phyloP scores from a whole-genome alignment of 1,140 invertebrate species.

The Epicauta chinensis region DNA sequence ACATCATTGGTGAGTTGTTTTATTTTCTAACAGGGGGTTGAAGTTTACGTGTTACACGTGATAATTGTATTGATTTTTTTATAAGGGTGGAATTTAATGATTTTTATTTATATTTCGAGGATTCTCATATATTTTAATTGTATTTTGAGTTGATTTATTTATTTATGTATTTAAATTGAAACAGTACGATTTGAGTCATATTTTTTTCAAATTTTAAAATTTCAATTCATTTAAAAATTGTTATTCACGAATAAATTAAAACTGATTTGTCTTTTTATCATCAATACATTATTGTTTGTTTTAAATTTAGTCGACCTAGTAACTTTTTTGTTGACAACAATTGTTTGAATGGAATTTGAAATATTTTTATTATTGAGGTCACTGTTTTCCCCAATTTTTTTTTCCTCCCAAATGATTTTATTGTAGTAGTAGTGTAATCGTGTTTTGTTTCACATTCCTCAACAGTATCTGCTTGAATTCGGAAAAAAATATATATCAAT shows the following conservation, averaged over 20 bases:
- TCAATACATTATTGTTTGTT: neutral
- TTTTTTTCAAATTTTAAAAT: neutral
- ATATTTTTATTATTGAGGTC: conserved; percentile 39
- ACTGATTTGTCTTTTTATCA: neutral
- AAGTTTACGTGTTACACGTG: neutral
- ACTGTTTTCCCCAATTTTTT: conserved; percentile 32
- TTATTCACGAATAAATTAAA: neutral
- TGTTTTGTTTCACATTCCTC: no score
- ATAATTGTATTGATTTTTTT: neutral
- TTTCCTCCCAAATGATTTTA: neutral
- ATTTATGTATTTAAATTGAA: neutral
- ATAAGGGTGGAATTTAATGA: neutral
- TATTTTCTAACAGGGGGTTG: neutral
- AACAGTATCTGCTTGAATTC: no score
- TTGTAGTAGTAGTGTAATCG: no score
- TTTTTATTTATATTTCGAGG: no score
- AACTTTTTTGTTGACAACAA: conserved; percentile 22
- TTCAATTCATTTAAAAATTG: neutral
- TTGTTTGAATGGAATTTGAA: conserved; percentile 31
- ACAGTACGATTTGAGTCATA: neutral
- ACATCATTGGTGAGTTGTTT: neutral
- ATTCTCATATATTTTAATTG: no score
- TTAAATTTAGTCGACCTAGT: conserved; percentile 20
- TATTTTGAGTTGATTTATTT: no score
- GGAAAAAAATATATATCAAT: no score